phyloP scores from a whole-genome alignment of 2,113 vertebrate genomes.

The Amazona guildingii region DNA sequence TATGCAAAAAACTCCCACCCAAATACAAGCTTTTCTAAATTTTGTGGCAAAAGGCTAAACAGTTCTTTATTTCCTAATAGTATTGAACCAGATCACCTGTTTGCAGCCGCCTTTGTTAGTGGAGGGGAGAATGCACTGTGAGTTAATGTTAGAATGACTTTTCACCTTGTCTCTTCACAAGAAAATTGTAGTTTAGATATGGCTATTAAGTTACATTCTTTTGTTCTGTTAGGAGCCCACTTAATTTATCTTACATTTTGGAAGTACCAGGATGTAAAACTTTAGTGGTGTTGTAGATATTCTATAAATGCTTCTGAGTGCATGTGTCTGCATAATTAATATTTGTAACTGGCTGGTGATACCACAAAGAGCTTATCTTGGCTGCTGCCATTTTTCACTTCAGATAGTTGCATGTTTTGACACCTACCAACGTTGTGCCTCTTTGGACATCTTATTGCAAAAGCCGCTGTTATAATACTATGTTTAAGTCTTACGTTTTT shows the following conservation, averaged over 20 bases:
- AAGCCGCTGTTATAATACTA: not conserved
- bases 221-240: not conserved
- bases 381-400: not conserved
- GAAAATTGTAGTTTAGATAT: not conserved
- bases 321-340: not conserved
- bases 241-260: not conserved
- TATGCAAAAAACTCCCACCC: not conserved
- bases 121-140: not conserved
- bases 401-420: rapidly evolving
- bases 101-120: not conserved
- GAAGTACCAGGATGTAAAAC: not conserved
- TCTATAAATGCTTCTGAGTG: not conserved
- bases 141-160: not conserved
- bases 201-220: not conserved
- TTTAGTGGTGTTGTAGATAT: rapidly evolving
- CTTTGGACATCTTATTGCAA: not conserved
- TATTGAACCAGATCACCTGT: not conserved
- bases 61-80: not conserved
- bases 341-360: not conserved
- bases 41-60: not conserved
- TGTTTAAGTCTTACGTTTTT: not conserved
- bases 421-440: not conserved
- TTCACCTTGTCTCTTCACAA: not conserved
- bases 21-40: not conserved
- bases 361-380: not conserved